Evolutionary conservation across 1,140 invertebrate species (phyloP), one percentile per base, ranked within the genome.

Genomic region (roundworm (Caenorhabditis elegans)): DNA sequence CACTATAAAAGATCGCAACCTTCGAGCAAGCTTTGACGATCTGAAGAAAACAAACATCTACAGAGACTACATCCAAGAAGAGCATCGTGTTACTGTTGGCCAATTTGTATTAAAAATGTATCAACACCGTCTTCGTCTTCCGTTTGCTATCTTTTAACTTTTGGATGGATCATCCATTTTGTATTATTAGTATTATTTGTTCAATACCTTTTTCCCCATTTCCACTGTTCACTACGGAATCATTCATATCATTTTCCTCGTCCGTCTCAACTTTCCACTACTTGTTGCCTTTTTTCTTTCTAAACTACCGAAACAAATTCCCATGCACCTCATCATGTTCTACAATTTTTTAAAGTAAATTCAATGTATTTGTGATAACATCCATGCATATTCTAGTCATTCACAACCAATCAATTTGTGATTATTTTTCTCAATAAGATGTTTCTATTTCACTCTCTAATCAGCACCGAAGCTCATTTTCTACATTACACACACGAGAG

Each of bases 301-400:
- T 34, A 17, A 49, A 26, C 28, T 43, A 8, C 39, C 39, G 15
- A 43, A 5, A 43, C 39, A 43, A 43, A 43, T 8, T 43, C 39
- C 5, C 39, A 43, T 43, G 39, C 15, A 43, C 39, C 39, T 43
- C 39, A 43, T 43, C 39, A 43, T 43, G n/a, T n/a, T n/a, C n/a
- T n/a, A n/a, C n/a, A n/a, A n/a, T n/a, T n/a, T n/a, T n/a, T n/a
- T 43, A 8, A 43, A 43, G 6, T 43, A 43, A 22, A 39, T 70
- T 17, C 60, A 70, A 24, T 70, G 60, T 70, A 39, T 70, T 39
- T 31, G 60, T 70, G 60, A 70, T 70, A 70, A 70, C 11, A 22
- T 39, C 22, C 34, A 70, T 39, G 34, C 60, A 70, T 70, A 39
- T 70, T 70, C 60, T 70, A 70, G 60, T 70, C 60, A 70, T 31